These are phyloP conservation scores for Drosophila paulistorum DNA, from an alignment of 1,140 invertebrate species.

Conservation along the genomic window DNA sequence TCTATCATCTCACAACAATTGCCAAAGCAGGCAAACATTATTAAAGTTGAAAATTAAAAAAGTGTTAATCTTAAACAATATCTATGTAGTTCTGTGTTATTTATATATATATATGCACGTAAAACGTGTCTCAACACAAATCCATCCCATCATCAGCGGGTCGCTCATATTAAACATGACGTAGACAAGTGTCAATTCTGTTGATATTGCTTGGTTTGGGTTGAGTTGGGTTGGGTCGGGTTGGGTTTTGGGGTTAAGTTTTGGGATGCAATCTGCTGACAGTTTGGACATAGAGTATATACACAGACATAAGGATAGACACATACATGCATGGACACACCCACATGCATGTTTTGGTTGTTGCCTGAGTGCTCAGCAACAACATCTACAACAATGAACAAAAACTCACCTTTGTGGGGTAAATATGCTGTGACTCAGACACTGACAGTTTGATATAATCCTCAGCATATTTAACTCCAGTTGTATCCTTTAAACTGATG, in stretches of 20 bases:
- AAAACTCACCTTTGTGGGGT: constrained; percentile 74
- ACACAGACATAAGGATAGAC: neutral
- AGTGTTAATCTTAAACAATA: neutral
- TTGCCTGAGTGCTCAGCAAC: neutral
- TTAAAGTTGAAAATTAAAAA: too few relatives aligned
- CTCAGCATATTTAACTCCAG: constrained; percentile 80
- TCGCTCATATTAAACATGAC: constrained; percentile 21
- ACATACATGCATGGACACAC: neutral
- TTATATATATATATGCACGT: neutral
- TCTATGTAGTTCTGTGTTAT: neutral
- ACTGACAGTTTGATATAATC: constrained; percentile 78
- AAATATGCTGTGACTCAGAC: constrained; percentile 69
- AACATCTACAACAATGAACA: neutral
- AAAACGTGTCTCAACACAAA: constrained; percentile 4
- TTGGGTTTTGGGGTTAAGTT: neutral
- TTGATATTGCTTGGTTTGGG: constrained; percentile 12
- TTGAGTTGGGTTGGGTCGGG: neutral
- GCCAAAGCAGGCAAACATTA: too few relatives aligned
- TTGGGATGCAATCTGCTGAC: constrained; percentile 13
- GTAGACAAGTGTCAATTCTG: constrained; percentile 22
- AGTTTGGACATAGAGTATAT: constrained; percentile 1
- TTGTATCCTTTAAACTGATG: constrained; percentile 73
- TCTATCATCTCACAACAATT: too few relatives aligned
- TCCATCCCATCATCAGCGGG: constrained; percentile 14
- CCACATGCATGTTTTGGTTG: constrained; percentile 13